These are phyloP conservation scores for Turnix velox DNA, from an alignment of 2,113 vertebrate species.

Conservation along the genomic window DNA sequence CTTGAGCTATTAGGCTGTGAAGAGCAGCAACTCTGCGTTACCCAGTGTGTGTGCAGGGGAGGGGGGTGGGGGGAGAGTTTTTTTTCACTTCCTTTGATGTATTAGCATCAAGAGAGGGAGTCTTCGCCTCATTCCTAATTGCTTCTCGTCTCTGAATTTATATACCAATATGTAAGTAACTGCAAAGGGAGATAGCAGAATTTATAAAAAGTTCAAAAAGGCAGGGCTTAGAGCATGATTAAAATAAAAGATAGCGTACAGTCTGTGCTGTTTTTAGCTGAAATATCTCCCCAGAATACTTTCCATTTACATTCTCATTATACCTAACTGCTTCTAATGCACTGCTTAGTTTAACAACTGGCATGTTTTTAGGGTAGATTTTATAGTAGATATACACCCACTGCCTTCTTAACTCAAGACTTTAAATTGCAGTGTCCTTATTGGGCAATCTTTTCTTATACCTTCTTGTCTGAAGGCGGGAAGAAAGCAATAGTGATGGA, in stretches of 20 bases:
- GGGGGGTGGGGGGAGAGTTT: too few relatives aligned
- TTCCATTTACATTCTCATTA: constrained; percentile 62
- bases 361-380: constrained; percentile 55
- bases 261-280: constrained; percentile 40
- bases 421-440: constrained; percentile 44
- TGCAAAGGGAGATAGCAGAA: constrained; percentile 63
- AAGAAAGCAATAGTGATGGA: constrained; percentile 45
- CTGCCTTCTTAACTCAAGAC: constrained; percentile 27
- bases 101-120: constrained; percentile 59
- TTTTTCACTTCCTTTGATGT: constrained; percentile 57
- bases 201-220: constrained; percentile 64
- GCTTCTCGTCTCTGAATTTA: constrained; percentile 56
- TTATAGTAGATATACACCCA: constrained; percentile 35
- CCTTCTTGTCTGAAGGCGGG: constrained; percentile 28
- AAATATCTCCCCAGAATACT: constrained; percentile 60
- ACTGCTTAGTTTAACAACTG: constrained; percentile 58
- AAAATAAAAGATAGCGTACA: constrained; percentile 61
- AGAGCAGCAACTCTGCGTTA: constrained; percentile 54
- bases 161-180: constrained; percentile 63
- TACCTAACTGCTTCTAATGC: constrained; percentile 53
- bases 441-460: constrained; percentile 48
- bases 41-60: background rate
- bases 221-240: constrained; percentile 54
- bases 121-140: constrained; percentile 53
- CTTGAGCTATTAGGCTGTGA: constrained; percentile 57